Evolutionary conservation across 35 echinoderm and acorn worm genomes (phyloP).

Genomic region (Apostichopus californicus): DNA sequence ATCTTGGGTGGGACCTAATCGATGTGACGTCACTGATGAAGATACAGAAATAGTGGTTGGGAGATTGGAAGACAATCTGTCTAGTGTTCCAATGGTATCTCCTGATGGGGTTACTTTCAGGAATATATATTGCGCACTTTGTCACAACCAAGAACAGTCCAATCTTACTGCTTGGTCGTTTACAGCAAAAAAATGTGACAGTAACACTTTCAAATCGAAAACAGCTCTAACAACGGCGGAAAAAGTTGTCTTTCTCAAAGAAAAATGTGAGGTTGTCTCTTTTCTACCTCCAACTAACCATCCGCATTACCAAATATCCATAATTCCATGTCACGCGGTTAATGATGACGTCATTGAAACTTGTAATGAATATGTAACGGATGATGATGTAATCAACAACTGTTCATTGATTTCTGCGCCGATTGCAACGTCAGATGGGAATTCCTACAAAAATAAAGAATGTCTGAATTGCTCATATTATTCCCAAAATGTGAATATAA

Average conservation of each 20-base stretch:
- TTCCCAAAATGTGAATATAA: background rate
- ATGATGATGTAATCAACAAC: background rate
- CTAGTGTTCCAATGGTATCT: slow-evolving; percentile 25
- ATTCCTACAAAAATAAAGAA: background rate
- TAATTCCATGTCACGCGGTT: slow-evolving; percentile 10
- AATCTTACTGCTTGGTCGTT: slow-evolving; percentile 17
- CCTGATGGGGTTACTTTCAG: slow-evolving; percentile 28
- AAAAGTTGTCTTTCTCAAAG: background rate
- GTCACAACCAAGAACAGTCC: background rate
- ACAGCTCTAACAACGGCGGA: background rate
- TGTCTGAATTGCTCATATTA: slow-evolving; percentile 14
- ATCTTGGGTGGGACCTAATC: slow-evolving; percentile 5
- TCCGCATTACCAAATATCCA: background rate
- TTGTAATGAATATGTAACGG: background rate
- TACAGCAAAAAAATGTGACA: background rate
- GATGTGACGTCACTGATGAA: slow-evolving; percentile 21
- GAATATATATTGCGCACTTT: slow-evolving; percentile 38
- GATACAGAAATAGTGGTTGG: background rate
- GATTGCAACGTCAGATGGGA: background rate
- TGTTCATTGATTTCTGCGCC: slow-evolving; percentile 23
- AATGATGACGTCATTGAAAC: background rate
- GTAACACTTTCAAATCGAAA: too few species aligned
- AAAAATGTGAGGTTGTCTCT: background rate
- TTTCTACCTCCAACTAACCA: slow-evolving; percentile 10
- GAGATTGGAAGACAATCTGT: background rate